Base-by-base conservation (phyloP, 35 echinoderm and acorn worm genomes). In the Apostichopus japonicus region DNA sequence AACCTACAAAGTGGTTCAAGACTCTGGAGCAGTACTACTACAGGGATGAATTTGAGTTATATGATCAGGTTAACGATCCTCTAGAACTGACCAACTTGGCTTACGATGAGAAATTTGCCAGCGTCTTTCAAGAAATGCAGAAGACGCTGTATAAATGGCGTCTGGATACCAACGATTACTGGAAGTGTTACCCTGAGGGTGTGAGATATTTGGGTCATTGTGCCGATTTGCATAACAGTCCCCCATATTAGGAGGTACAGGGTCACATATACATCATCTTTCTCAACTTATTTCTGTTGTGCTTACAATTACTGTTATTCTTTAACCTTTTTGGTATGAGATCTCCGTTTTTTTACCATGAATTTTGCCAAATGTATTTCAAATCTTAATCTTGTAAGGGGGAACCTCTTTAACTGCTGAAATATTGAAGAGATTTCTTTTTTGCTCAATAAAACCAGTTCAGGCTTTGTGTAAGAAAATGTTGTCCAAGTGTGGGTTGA, bases 1-100 rank as follows among this genome's bases (percentile, higher is more conserved):
- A 96, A 72, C 97, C 95, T 4, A 99, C 97, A n/a, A 55, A 99
- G 56, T 99, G 97, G 97, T 96, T 93, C 72, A 99, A 99, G 59
- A 93, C 95, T 21, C 79, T 99, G 24, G 93, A 96, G 11, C 53
- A 95, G 53, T 99, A 99, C 62, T 99, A 96, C 92, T 99, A 96
- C 90, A 83, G 97, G 25, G 83, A 92, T 15, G 97, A 99, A 62
- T 99, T 84, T 80, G 95, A 99, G 84, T 92, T 99, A 22, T 99
- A 93, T 71, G 97, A 99, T 73, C 44, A 95, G 11, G 56, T 87
- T 0, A 92, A 95, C 15, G 97, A 99, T 72, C 97, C 97, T 4
- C 87, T 95, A 27, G 97, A 99, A 76, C 14, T 92, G 62, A 87
- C 51, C 56, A 99, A 99, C 75, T 84, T 99, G 65, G 95, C 95